Conservation (phyloP, 2,113 vertebrate genomes). For the Parotia lawesii region DNA sequence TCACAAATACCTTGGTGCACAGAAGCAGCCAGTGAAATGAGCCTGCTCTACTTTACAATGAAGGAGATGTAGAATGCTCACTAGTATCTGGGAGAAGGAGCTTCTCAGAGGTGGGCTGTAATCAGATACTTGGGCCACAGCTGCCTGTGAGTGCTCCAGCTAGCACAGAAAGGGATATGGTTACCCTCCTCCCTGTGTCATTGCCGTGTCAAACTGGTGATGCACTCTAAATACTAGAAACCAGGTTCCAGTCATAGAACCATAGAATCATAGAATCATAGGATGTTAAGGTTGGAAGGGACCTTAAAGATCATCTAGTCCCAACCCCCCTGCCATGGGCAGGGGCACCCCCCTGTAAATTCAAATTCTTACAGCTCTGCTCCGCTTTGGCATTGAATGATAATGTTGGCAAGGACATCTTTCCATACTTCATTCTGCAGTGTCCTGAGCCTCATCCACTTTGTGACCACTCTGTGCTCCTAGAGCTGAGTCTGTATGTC, state of each 20-base stretch:
- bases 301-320: not conserved
- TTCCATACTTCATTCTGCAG: not conserved
- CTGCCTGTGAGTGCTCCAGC: not conserved
- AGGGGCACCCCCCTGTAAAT: not conserved
- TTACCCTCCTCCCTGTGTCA: not conserved
- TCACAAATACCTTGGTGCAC: not conserved
- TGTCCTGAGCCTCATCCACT: not conserved
- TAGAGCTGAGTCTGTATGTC: not conserved
- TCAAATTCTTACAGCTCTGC: not conserved
- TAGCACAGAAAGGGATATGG: not conserved
- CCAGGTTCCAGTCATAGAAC: not conserved
- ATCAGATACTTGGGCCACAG: not conserved
- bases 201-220: not conserved
- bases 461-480: not conserved
- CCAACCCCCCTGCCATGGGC: rapidly evolving
- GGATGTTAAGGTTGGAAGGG: not conserved
- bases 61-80: not conserved
- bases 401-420: not conserved
- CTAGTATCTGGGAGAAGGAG: not conserved
- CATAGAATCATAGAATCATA: not conserved
- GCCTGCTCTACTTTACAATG: not conserved
- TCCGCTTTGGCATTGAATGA: not conserved
- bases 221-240: not conserved
- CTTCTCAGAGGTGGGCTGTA: not conserved
- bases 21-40: not conserved